phyloP scores from a whole-genome alignment of 1,140 invertebrate genomes.

The Drosophila nigrodunni region DNA sequence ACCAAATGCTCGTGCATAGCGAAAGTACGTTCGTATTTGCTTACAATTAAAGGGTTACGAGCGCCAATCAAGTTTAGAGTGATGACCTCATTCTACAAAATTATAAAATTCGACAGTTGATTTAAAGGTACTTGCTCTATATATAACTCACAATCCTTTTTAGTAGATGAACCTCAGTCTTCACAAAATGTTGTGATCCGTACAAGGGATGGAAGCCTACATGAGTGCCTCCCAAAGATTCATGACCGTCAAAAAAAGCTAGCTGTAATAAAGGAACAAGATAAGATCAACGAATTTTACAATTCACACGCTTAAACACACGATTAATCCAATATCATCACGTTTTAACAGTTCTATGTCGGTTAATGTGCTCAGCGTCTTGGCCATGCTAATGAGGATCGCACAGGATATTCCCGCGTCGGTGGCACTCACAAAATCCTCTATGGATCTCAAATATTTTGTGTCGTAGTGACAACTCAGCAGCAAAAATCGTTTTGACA shows the following conservation, averaged over 20 bases:
- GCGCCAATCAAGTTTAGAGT: slow-evolving; percentile 32
- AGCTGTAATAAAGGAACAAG: slow-evolving; percentile 3
- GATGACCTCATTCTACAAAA: slow-evolving; percentile 12
- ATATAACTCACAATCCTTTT: slow-evolving; percentile 14
- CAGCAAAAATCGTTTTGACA: slow-evolving; percentile 19
- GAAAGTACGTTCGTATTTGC: slow-evolving; percentile 23
- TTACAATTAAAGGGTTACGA: slow-evolving; percentile 25
- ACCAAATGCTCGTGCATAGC: slow-evolving; percentile 16
- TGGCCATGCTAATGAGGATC: slow-evolving; percentile 24
- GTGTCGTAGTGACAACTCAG: slow-evolving; percentile 41
- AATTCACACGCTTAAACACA: not conserved
- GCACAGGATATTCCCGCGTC: slow-evolving; percentile 32
- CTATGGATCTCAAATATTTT: not conserved
- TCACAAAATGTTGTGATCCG: slow-evolving; percentile 19
- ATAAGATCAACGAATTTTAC: not conserved
- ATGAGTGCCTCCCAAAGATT: not conserved
- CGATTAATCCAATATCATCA: slow-evolving; percentile 24
- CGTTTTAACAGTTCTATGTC: not conserved
- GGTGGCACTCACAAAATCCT: slow-evolving; percentile 21
- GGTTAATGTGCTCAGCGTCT: slow-evolving; percentile 11
- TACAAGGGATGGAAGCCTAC: slow-evolving; percentile 6
- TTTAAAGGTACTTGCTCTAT: not conserved
- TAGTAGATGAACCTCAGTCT: slow-evolving; percentile 2
- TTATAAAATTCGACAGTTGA: not conserved
- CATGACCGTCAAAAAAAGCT: slow-evolving; percentile 33